phyloP scores from a whole-genome alignment of 2,113 vertebrate species.

The Pycnonotus jocosus region DNA sequence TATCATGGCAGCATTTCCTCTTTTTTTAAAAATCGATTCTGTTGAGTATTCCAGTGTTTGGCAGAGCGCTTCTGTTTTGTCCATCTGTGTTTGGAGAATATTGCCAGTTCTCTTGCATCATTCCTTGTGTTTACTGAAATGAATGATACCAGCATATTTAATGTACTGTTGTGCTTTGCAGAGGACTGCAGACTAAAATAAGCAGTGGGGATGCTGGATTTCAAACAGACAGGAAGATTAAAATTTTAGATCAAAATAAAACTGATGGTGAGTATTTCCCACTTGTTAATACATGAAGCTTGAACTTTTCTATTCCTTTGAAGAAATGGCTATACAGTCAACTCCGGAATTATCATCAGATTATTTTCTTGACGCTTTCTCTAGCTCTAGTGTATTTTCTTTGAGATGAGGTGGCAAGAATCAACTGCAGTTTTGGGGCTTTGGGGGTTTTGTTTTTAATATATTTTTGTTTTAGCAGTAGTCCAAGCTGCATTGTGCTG shows the following conservation, averaged over 20 bases:
- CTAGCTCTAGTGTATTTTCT: background rate
- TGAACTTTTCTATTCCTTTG: background rate
- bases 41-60: slow-evolving; percentile 48
- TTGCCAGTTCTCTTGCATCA: slow-evolving; percentile 44
- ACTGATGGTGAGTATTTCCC: slow-evolving; percentile 62
- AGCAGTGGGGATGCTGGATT: slow-evolving; percentile 1
- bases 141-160: slow-evolving; percentile 35
- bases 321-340: background rate
- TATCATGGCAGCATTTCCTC: slow-evolving; percentile 36
- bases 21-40: background rate
- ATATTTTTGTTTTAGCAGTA: background rate
- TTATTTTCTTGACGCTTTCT: background rate
- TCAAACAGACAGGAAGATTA: slow-evolving; percentile 26
- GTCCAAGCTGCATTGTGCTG: background rate
- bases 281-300: background rate
- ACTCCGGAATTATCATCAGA: background rate
- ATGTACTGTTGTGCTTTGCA: slow-evolving; percentile 63
- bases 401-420: background rate
- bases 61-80: slow-evolving; percentile 45
- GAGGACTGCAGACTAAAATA: slow-evolving; percentile 34
- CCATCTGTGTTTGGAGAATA: slow-evolving; percentile 62
- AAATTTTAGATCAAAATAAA: slow-evolving; percentile 35
- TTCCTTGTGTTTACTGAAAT: slow-evolving; percentile 45
- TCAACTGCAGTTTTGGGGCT: background rate
- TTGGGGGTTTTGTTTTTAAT: background rate